Evolutionary conservation across 2,113 vertebrate species (phyloP).

Genomic region (Halcyon malimbica): DNA sequence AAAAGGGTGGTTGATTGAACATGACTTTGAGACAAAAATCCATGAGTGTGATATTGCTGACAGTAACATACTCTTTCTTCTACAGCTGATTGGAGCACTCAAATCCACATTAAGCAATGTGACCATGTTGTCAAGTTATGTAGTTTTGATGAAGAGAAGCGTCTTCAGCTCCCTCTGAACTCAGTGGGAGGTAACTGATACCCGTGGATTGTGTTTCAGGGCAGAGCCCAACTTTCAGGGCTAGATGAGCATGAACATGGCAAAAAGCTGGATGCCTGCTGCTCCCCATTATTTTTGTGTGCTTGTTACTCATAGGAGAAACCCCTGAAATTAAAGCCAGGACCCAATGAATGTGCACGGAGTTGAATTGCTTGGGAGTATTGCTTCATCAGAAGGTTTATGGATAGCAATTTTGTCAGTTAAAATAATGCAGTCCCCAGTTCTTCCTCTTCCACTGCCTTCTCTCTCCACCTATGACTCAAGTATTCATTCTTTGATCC

Average conservation of each 20-base stretch:
- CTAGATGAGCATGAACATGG: not conserved
- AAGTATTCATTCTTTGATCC: not conserved
- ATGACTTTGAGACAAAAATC: not conserved
- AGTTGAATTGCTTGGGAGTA: not conserved
- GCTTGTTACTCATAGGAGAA: not conserved
- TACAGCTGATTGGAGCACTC: not conserved
- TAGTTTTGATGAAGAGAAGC: not conserved
- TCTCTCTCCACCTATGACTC: not conserved
- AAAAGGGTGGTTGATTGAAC: not conserved
- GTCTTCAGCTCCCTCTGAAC: not conserved
- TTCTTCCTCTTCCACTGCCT: not conserved
- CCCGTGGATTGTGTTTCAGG: not conserved
- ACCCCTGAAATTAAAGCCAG: not conserved
- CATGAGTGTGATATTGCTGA: not conserved
- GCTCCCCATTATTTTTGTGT: not conserved
- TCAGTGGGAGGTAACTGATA: not conserved
- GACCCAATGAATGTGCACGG: not conserved
- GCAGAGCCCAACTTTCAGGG: not conserved
- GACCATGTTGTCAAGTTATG: rapidly evolving
- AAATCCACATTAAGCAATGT: not conserved
- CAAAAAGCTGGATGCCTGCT: not conserved
- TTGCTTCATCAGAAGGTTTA: not conserved
- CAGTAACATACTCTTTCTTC: not conserved
- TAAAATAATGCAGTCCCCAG: not conserved
- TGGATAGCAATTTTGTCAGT: not conserved